Evolutionary conservation across 1,140 invertebrate species (phyloP).

Genomic region (Hycleus phaleratus): DNA sequence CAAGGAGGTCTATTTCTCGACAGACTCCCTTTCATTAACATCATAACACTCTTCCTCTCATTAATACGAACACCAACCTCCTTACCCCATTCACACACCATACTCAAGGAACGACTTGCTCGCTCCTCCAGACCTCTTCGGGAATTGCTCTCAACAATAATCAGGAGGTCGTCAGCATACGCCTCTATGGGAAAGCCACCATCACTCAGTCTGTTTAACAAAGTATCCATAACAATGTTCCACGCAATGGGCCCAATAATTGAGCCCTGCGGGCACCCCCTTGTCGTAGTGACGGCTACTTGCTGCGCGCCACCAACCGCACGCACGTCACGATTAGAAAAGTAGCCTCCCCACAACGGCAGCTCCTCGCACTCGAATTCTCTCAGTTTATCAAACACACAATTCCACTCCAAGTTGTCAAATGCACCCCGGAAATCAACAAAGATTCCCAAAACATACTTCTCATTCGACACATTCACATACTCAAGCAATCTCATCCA

Average conservation of each 20-base stretch:
- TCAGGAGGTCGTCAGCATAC: not conserved
- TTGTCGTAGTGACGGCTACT: too few species aligned
- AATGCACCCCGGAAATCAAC: constrained; percentile 43
- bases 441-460: constrained; percentile 36
- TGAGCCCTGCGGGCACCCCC: constrained; percentile 26
- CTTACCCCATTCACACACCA: constrained; percentile 26
- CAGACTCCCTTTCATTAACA: not conserved
- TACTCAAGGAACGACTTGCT: not conserved
- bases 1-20: not conserved
- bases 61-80: constrained; percentile 6
- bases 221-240: constrained; percentile 12
- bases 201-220: not conserved
- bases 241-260: constrained; percentile 20
- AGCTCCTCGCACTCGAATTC: not conserved
- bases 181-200: not conserved
- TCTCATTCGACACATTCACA: not conserved
- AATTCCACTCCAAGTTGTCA: constrained; percentile 40
- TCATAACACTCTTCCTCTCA: constrained; percentile 1
- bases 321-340: not conserved
- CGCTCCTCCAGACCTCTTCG: constrained; percentile 22
- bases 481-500: not conserved
- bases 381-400: constrained; percentile 20
- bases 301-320: not conserved
- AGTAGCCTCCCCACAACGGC: not conserved
- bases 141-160: not conserved